These are phyloP conservation scores for Mercenaria mercenaria DNA, from an alignment of 1,140 invertebrate genomes.

Conservation along the genomic window DNA sequence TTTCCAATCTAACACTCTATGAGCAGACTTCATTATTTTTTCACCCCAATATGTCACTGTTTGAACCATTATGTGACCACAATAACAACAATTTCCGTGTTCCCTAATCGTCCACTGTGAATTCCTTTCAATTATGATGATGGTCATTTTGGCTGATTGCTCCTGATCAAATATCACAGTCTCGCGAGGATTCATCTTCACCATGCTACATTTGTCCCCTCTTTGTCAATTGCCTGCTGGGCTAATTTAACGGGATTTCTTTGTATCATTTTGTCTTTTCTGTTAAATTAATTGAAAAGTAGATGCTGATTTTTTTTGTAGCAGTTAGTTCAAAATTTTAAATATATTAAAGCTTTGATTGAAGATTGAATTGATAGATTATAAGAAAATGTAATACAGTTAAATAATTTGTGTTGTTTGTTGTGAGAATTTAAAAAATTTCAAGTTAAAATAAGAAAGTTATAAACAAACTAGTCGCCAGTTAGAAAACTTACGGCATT, in stretches of 20 bases:
- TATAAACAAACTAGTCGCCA: too few relatives aligned
- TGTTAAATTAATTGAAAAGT: not conserved
- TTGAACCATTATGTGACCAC: conserved; percentile 61
- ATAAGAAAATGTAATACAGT: too few relatives aligned
- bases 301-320: too few relatives aligned
- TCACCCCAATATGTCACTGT: conserved; percentile 47
- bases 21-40: too few relatives aligned
- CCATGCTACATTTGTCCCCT: conserved; percentile 17
- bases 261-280: not conserved
- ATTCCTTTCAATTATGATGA: conserved; percentile 64
- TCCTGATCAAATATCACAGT: conserved; percentile 51
- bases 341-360: too few relatives aligned
- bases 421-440: too few relatives aligned
- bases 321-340: too few relatives aligned
- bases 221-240: conserved; percentile 32
- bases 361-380: too few relatives aligned
- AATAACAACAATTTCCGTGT: conserved; percentile 48
- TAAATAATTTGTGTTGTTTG: too few relatives aligned
- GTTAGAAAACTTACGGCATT: too few relatives aligned
- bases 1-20: too few relatives aligned
- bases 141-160: conserved; percentile 45
- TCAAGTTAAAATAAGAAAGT: too few relatives aligned
- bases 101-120: conserved; percentile 38
- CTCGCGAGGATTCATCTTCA: conserved; percentile 7
- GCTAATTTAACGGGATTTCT: conserved; percentile 34